A percentile compares a stretch with the other conserved stretches of the same genome.
phyloP scores from a whole-genome alignment of 2,797 vertebrate genomes.

The Labeo calbasu region DNA sequence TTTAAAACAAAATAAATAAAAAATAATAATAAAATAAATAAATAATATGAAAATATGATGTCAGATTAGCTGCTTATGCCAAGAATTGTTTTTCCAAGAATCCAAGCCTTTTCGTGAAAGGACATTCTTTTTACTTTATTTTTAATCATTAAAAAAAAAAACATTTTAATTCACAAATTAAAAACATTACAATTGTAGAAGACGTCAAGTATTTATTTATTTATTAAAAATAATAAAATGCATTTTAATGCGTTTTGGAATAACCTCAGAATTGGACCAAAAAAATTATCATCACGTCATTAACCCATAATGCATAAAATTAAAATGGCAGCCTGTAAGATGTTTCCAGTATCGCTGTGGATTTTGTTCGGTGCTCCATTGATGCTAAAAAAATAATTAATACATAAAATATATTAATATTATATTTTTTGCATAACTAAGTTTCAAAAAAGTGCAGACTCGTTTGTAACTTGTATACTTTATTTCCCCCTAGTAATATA shows the following conservation, averaged over 20 bases:
- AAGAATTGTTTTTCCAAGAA: neutral
- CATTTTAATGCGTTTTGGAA: neutral
- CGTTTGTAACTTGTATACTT: neutral
- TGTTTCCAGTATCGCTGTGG: neutral
- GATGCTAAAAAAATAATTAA: neutral
- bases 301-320: neutral
- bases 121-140: neutral
- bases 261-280: neutral
- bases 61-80: neutral
- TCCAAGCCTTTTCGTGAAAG: neutral
- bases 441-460: neutral
- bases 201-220: neutral
- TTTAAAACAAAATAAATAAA: neutral
- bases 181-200: neutral
- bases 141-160: neutral
- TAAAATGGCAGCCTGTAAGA: neutral
- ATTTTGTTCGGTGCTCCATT: neutral
- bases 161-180: neutral
- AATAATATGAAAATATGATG: neutral
- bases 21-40: no score
- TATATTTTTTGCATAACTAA: slow-evolving; percentile 2
- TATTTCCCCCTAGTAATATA: neutral
- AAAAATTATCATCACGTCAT: neutral
- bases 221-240: neutral
- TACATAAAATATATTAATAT: neutral